Base-by-base conservation (phyloP, 2,797 vertebrate genomes). In the Psittacula derbiana region DNA sequence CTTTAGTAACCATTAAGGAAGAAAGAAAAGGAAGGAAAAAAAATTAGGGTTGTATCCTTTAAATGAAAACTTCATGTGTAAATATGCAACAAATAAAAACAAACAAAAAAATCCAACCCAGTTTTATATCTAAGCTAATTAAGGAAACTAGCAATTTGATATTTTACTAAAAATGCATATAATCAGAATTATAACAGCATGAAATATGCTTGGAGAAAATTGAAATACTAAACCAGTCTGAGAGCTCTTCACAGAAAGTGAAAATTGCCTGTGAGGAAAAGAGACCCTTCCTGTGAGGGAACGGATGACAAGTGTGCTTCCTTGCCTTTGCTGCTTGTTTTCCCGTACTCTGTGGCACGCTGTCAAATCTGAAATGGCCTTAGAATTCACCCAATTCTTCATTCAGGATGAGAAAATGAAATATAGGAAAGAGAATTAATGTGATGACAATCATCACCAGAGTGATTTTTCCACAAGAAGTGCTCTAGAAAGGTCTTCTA, bases 81-180 rank as follows among this genome's bases (percentile, higher is more conserved):
- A 90, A 31, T 44, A 91, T 65, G 47, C 91, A 96, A 94, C 10
- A 57, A 81, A 61, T 13, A 66, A 46, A 46, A 46, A 46, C 24
- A 49, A 55, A n/a, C 31, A 55, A 57, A 60, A 60, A 27, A 27
- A 16, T 15, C 14, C 55, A 57, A 36, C n/a, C 33, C 33, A 58
- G n/a, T 23, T 57, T 57, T 25, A 67, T 96, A 96, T 73, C 93
- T 95, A 88, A 96, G 87, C 87, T 96, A 97, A 98, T 97, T 96
- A 97, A 94, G 91, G 93, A 94, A 97, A 97, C 83, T 86, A 96
- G 80, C 65, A 86, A 94, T 91, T 95, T 96, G 91, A 70, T 94
- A 97, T 96, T 97, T 96, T 86, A 78, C 86, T 92, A 75, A 95
- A 96, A 97, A 94, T 90, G 90, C 40, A 65, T 87, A 62, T 86